These are phyloP conservation scores for Cheumatopsyche charites DNA, from an alignment of 1,140 invertebrate genomes.

Conservation along the genomic window DNA sequence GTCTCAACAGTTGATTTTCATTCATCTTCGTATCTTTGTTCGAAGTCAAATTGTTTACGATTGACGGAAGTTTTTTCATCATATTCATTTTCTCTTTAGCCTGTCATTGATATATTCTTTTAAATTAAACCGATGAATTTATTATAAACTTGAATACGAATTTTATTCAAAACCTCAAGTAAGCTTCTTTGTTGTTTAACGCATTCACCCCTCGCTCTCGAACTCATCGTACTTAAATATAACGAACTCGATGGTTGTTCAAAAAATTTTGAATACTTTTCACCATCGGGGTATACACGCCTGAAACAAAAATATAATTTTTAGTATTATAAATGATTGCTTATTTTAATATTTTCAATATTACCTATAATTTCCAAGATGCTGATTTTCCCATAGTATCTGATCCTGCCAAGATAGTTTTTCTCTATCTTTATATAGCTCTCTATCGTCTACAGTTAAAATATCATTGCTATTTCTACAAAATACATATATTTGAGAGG, in stretches of 20 bases:
- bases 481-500: background rate
- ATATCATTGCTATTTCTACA: slow-evolving; percentile 9
- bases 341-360: slow-evolving; percentile 41
- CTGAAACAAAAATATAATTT: slow-evolving; percentile 48
- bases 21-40: background rate
- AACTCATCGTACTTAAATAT: slow-evolving; percentile 79
- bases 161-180: slow-evolving; percentile 60
- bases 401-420: slow-evolving; percentile 65
- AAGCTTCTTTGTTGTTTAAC: slow-evolving; percentile 66
- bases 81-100: slow-evolving; percentile 13
- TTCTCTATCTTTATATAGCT: slow-evolving; percentile 46
- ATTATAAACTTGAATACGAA: too few relatives aligned
- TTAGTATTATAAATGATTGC: too few relatives aligned
- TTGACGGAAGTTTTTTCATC: slow-evolving; percentile 4
- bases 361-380: slow-evolving; percentile 78
- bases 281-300: slow-evolving; percentile 58
- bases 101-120: too few relatives aligned
- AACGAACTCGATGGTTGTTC: slow-evolving; percentile 73
- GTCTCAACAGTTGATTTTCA: background rate
- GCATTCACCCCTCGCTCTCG: slow-evolving; percentile 73
- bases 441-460: slow-evolving; percentile 1
- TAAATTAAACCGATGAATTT: too few relatives aligned
- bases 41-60: background rate
- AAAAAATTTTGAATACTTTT: slow-evolving; percentile 62
- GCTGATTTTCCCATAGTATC: slow-evolving; percentile 76